Base-by-base conservation (phyloP, 2,797 vertebrate species). In the Micropoecilia bifurca region DNA sequence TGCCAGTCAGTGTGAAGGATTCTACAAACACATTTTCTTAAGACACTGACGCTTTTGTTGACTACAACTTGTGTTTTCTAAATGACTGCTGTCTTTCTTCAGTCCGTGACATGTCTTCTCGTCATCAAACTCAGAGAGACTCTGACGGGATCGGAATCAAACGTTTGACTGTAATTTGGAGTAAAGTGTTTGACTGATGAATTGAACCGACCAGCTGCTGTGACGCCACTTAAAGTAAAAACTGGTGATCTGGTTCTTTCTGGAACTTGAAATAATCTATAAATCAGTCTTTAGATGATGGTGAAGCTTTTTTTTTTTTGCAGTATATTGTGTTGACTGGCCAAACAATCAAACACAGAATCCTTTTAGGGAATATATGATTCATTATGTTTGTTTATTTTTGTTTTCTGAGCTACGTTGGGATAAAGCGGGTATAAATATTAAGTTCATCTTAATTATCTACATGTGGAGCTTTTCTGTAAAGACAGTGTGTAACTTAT, bases 401-500 rank as follows among this genome's bases (percentile, higher is more conserved):
- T 13, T 71, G 14, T 20, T 13, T 80, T 84, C 20, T 74, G 41
- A 83, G 68, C 39, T 18, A 76, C 48, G 79, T 80, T 77, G 83
- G 80, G 76, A 80, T 84, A 53, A 93, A 81, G 89, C 84, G 86
- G 90, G 87, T 90, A 85, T 91, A 85, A 88, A 80, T 76, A 74
- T 86, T 86, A 77, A 81, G 39, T 84, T 90, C 87, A 82, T 88
- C 91, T 83, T 73, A 82, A 88, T 88, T 77, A 76, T 76, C 53
- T 73, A 79, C 71, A 80, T 88, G 85, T 92, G 78, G 89, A 87
- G 87, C 84, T 91, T 91, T 91, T 91, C 85, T 90, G 87, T 91
- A 88, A 85, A 68, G 5, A 46, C n/a, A 43, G 75, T 75, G 77
- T 83, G 75, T 61, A 83, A 61, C 25, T 55, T 59, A 63, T 69